Conservation (phyloP, 2,888 invertebrate genomes). For the Melolontha melolontha region DNA sequence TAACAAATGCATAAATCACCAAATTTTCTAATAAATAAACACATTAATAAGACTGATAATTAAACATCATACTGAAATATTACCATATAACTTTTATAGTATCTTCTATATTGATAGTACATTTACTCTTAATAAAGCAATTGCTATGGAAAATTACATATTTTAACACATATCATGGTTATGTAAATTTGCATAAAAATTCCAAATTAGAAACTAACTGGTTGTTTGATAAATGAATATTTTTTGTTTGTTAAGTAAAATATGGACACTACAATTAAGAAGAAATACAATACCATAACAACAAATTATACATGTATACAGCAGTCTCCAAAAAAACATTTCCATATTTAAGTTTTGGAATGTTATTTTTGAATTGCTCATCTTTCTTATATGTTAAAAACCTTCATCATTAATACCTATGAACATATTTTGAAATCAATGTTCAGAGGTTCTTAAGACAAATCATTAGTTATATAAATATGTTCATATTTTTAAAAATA, state of each 20-base stretch:
- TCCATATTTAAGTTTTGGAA: too few species aligned
- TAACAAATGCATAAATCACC: neutral
- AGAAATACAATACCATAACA: conserved; percentile 1
- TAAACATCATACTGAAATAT: conserved; percentile 20
- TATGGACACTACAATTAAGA: conserved; percentile 4
- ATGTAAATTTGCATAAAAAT: conserved; percentile 30
- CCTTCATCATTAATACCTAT: too few species aligned
- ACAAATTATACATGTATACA: too few species aligned
- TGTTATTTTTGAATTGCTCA: too few species aligned
- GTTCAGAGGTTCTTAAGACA: too few species aligned
- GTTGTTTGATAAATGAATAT: conserved; percentile 12
- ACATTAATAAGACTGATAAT: conserved; percentile 34
- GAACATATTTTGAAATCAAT: too few species aligned
- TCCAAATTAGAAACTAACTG: conserved; percentile 12
- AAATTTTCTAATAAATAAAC: conserved; percentile 6
- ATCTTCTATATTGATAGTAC: conserved; percentile 40
- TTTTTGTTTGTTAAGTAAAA: conserved; percentile 23
- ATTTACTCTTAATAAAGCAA: conserved; percentile 35
- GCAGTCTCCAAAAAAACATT: too few species aligned
- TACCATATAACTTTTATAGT: conserved; percentile 39
- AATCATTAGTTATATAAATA: too few species aligned
- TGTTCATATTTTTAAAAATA: too few species aligned
- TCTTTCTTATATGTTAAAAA: too few species aligned
- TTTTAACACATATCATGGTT: conserved; percentile 42
- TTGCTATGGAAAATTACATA: conserved; percentile 40